Base-by-base conservation (phyloP, 1,140 invertebrate genomes). In the Plectus sambesii region DNA sequence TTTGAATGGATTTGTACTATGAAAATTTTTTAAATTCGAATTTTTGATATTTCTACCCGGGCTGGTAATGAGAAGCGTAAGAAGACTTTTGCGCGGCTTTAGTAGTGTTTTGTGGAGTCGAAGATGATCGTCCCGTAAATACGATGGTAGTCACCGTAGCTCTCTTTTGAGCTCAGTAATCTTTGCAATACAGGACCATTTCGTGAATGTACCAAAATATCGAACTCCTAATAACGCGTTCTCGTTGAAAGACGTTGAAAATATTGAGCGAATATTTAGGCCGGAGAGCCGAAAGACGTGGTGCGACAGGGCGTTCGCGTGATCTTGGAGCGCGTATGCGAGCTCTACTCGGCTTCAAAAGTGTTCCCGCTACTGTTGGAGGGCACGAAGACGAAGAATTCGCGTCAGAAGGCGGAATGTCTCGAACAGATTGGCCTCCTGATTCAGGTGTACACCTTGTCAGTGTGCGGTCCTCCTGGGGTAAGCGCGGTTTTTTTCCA, bases 221-320 rank as follows among this genome's bases (percentile, higher is more conserved):
- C n/a, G n/a, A n/a, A n/a, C 33, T 17, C 42, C 24, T 58, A 12
- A 46, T 23, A 30, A n/a, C 24, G n/a, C 37, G 47, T 47, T 47
- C 19, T 27, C 36, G 6, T 51, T 53, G 15, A 35, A 8, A 50
- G 38, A n/a, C n/a, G n/a, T n/a, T n/a, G n/a, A n/a, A n/a, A n/a
- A n/a, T n/a, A n/a, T 53, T 54, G 19, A 47, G 22, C 3, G 22
- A 50, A 42, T 49, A 68, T 61, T 55, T 54, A 86, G 84, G 81
- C 88, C 53, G 90, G 90, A 35, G 90, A 97, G 73, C 82, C 88
- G 0, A 97, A 98, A 74, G 92, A 97, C 71, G 79, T 85, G 26
- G 85, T 92, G 1, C 74, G 89, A 20, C 83, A 84, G 64, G 82
- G 83, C 22, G 87, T 96, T 0, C 80, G 84, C 50, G 76, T 79